Percentiles rank a stretch among this genome's conserved stretches.
These are phyloP conservation scores for Hyposoter didymator DNA, from an alignment of 2,888 invertebrate genomes.

Conservation along the genomic window DNA sequence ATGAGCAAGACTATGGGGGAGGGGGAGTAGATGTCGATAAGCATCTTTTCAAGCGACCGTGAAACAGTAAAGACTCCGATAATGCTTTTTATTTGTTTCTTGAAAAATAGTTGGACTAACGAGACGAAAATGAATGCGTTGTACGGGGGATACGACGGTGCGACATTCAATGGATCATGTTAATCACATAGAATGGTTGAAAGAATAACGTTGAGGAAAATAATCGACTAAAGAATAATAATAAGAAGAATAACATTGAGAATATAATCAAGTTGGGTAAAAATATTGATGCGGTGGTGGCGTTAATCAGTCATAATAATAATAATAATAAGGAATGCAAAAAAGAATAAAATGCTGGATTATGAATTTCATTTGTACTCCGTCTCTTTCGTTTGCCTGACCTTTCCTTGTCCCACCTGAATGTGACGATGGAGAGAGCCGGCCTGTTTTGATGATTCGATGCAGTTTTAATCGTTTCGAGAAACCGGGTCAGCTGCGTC, in stretches of 20 bases:
- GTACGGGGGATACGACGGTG: constrained; percentile 79
- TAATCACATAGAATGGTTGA: constrained; percentile 74
- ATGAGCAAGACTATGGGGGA: neutral
- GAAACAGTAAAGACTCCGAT: constrained; percentile 1
- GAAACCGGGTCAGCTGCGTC: constrained; percentile 87
- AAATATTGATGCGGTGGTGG: constrained; percentile 64
- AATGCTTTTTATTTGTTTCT: neutral
- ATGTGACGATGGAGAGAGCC: constrained; percentile 95
- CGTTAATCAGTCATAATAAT: constrained; percentile 75
- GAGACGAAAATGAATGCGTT: constrained; percentile 79
- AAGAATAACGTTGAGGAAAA: constrained; percentile 59
- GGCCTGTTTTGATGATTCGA: constrained; percentile 86
- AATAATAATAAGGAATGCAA: constrained; percentile 75
- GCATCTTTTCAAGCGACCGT: constrained; percentile 38
- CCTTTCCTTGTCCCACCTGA: constrained; percentile 92
- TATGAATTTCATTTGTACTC: constrained; percentile 84
- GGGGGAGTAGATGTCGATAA: constrained; percentile 33
- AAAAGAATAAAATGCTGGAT: constrained; percentile 72
- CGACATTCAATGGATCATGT: constrained; percentile 69
- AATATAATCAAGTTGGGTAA: constrained; percentile 63
- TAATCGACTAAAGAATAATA: constrained; percentile 49
- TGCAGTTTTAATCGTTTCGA: constrained; percentile 83
- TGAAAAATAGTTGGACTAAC: constrained; percentile 68
- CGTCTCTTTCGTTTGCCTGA: constrained; percentile 87
- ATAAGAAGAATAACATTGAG: constrained; percentile 55